Conservation (phyloP, 2,888 invertebrate species). For the Mycalesis mineus region DNA sequence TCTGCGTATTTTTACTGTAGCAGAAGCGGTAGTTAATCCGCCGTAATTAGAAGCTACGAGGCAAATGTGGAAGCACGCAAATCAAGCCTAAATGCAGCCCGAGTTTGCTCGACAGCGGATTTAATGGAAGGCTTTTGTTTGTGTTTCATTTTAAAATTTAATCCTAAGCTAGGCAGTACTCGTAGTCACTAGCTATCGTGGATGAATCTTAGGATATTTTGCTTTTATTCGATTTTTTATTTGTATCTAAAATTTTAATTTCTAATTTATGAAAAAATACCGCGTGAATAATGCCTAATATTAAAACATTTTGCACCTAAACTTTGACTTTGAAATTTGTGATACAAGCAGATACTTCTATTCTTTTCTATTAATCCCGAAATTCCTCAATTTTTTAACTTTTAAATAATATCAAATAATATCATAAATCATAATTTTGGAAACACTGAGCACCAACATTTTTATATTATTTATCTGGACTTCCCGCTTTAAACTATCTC, state of each 20-base stretch:
- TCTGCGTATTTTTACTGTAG: background rate
- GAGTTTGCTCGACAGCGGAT: constrained; percentile 28
- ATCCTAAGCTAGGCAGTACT: constrained; percentile 14
- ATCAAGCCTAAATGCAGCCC: constrained; percentile 19
- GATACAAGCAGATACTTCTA: too few species aligned
- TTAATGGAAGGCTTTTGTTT: constrained; percentile 26
- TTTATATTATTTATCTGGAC: background rate
- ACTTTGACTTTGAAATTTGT: too few species aligned
- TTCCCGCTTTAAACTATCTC: background rate
- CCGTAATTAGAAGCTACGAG: constrained; percentile 21
- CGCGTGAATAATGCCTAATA: too few species aligned
- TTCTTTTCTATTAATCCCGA: too few species aligned
- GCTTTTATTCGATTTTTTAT: too few species aligned
- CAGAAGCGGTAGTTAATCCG: constrained; percentile 2
- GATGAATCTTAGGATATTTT: background rate
- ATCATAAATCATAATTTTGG: too few species aligned
- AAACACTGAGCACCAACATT: too few species aligned
- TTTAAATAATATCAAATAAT: too few species aligned
- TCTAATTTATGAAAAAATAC: too few species aligned
- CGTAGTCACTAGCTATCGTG: background rate
- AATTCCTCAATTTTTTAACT: too few species aligned
- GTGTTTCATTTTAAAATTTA: constrained; percentile 25
- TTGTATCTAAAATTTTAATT: too few species aligned
- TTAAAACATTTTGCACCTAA: too few species aligned
- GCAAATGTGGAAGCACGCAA: constrained; percentile 16